phyloP scores from a whole-genome alignment of 2,797 vertebrate species.

The Danio albolineatus region DNA sequence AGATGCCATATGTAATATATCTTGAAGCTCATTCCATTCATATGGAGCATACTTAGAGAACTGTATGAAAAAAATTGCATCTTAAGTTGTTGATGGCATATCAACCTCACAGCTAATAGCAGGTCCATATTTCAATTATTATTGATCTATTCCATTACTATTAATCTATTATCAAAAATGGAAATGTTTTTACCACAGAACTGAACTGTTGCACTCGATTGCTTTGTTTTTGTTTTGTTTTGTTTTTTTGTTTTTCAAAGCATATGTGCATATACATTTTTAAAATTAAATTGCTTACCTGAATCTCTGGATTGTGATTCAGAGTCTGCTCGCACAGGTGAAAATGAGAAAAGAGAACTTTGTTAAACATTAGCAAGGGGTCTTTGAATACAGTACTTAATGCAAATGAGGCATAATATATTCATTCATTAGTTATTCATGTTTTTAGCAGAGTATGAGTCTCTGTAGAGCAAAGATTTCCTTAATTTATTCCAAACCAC shows the following conservation, averaged over 20 bases:
- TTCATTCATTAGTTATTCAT: conserved; percentile 32
- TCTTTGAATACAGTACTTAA: background rate
- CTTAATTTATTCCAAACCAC: conserved; percentile 41
- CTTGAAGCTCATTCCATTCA: no score
- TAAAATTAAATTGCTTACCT: conserved; percentile 74
- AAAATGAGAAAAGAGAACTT: conserved; percentile 49
- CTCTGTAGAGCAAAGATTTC: conserved; percentile 28
- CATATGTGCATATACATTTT: background rate
- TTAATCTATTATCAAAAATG: no score
- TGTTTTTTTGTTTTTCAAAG: background rate
- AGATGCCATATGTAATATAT: no score
- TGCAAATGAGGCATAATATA: background rate
- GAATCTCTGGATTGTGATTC: conserved; percentile 83
- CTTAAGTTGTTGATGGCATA: no score
- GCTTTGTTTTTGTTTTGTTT: no score
- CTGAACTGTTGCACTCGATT: no score
- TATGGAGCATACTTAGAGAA: no score
- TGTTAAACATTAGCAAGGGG: conserved; percentile 16
- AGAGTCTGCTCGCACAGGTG: conserved; percentile 76
- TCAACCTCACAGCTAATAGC: no score
- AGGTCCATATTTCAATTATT: no score
- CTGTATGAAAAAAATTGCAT: no score
- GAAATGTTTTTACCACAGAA: no score
- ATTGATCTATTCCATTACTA: no score
- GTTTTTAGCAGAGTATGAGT: conserved; percentile 9